These are phyloP conservation scores for Carassius carassius DNA, from an alignment of 2,113 vertebrate genomes.

Conservation along the genomic window DNA sequence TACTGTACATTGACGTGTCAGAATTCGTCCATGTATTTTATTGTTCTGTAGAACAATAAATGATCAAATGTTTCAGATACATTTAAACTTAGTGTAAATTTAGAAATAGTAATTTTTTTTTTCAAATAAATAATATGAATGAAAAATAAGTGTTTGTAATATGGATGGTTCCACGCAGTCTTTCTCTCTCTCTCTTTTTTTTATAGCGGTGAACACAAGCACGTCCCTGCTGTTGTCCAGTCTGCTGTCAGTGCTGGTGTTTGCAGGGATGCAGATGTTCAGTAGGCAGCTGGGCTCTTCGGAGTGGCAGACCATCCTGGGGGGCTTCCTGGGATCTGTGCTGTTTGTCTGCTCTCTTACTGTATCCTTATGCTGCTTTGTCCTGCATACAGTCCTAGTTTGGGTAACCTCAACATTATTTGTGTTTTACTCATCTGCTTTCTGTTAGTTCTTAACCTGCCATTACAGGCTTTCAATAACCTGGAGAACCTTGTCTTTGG, in stretches of 20 bases:
- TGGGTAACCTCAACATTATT: not conserved
- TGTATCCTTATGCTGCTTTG: constrained; percentile 79
- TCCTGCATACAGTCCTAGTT: not conserved
- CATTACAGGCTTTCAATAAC: constrained; percentile 90
- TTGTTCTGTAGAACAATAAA: not conserved
- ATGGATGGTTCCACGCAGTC: too few relatives aligned
- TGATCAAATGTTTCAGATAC: not conserved
- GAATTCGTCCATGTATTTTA: not conserved
- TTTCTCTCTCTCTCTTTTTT: not conserved
- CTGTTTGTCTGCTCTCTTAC: constrained; percentile 94
- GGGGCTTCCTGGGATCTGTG: constrained; percentile 88
- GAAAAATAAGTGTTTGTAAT: not conserved
- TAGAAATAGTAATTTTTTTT: too few relatives aligned
- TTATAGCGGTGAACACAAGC: constrained; percentile 85
- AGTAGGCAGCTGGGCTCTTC: constrained; percentile 90
- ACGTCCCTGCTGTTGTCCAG: constrained; percentile 90
- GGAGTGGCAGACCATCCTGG: constrained; percentile 94
- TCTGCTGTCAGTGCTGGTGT: constrained; percentile 89
- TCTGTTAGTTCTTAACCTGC: constrained; percentile 70
- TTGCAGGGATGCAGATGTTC: constrained; percentile 98
- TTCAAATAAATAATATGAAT: too few relatives aligned
- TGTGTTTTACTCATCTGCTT: not conserved
- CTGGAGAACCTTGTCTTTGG: constrained; percentile 94
- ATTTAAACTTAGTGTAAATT: too few relatives aligned
- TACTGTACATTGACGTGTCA: constrained; percentile 78